Percentiles rank a stretch among this genome's conserved stretches.
Conservation (phyloP, 2,113 vertebrate species). For the Clupea harengus region DNA sequence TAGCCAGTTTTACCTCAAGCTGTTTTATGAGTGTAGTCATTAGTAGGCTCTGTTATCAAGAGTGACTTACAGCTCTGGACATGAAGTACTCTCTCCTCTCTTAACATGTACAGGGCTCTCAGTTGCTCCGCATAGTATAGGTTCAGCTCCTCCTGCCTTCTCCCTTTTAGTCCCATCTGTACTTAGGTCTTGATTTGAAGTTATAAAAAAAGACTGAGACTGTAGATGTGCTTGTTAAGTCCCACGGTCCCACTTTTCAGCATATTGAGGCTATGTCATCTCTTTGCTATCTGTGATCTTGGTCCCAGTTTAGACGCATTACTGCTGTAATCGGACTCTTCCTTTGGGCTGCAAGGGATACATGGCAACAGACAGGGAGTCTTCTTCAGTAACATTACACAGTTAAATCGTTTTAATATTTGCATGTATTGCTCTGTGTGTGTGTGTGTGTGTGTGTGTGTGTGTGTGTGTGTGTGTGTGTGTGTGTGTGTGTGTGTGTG, state of each 20-base stretch:
- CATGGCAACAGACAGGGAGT: not conserved
- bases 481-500: not conserved
- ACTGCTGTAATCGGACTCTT: not conserved
- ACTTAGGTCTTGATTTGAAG: not conserved
- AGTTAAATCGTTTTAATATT: not conserved
- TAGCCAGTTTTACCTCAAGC: not conserved
- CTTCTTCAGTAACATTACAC: not conserved
- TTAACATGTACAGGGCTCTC: not conserved
- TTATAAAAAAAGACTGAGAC: not conserved
- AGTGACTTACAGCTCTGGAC: too few species aligned
- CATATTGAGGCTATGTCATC: not conserved
- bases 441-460: not conserved
- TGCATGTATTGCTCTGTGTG: not conserved
- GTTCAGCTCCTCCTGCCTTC: not conserved
- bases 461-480: not conserved
- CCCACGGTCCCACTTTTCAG: not conserved
- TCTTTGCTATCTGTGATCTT: conserved; percentile 7
- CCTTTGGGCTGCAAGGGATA: not conserved
- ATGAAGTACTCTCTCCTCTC: not conserved
- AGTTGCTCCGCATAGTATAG: not conserved
- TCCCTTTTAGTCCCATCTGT: not conserved
- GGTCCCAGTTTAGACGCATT: not conserved
- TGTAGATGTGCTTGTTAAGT: not conserved
- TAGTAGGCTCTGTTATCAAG: not conserved
- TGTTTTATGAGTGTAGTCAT: not conserved